phyloP scores from a whole-genome alignment of 92 coral and sea anemone genomes.

The Porites rus region DNA sequence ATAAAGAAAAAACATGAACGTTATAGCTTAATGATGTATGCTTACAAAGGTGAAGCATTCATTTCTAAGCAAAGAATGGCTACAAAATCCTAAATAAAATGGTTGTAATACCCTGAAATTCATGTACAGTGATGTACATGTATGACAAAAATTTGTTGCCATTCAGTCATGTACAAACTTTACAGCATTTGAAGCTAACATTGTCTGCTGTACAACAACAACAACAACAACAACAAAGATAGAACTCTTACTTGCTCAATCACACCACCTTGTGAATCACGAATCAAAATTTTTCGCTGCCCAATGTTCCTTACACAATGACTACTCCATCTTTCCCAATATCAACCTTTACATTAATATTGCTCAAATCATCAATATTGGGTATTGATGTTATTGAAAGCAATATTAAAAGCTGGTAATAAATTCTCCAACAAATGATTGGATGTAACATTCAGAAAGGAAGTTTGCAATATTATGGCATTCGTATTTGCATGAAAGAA shows the following conservation, averaged over 20 bases:
- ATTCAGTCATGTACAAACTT: background rate
- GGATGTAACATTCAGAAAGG: background rate
- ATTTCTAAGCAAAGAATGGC: background rate
- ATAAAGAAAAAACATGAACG: too few relatives aligned
- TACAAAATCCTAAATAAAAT: background rate
- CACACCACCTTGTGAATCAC: background rate
- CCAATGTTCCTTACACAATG: too few relatives aligned
- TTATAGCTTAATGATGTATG: too few relatives aligned
- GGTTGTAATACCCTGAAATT: too few relatives aligned
- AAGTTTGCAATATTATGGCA: slow-evolving; percentile 18
- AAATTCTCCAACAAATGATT: background rate
- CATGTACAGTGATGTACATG: background rate
- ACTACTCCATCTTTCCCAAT: background rate
- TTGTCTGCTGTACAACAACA: too few relatives aligned
- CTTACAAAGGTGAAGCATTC: too few relatives aligned
- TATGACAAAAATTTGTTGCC: background rate
- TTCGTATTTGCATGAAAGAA: background rate
- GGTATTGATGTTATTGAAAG: background rate
- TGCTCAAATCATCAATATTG: slow-evolving; percentile 6
- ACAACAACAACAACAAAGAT: too few relatives aligned
- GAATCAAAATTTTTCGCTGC: background rate
- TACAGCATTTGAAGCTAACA: too few relatives aligned
- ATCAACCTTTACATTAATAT: background rate
- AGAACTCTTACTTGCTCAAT: background rate
- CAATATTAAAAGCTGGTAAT: background rate